phyloP scores from a whole-genome alignment of 2,113 vertebrate genomes.

The Oceanodroma tethys region DNA sequence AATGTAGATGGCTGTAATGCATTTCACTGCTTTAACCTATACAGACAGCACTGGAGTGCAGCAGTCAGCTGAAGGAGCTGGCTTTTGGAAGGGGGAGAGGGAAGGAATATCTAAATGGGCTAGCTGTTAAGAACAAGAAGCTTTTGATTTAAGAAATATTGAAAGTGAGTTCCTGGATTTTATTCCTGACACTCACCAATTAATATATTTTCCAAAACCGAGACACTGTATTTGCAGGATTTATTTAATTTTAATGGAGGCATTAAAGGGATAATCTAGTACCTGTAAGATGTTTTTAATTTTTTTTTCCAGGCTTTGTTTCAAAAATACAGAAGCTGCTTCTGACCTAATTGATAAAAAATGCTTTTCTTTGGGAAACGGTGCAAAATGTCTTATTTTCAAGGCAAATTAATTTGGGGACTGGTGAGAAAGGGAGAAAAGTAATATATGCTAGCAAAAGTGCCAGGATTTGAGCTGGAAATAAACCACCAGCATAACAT shows the following conservation, averaged over 20 bases:
- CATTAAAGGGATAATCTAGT: constrained; percentile 30
- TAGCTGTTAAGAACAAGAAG: constrained; percentile 64
- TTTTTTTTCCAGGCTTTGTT: neutral
- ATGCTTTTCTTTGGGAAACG: neutral
- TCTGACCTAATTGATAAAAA: constrained; percentile 33
- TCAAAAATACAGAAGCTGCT: neutral
- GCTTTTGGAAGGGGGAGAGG: neutral
- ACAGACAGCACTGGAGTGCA: neutral
- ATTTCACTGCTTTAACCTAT: neutral
- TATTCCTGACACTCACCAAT: constrained; percentile 48
- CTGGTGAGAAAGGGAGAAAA: neutral
- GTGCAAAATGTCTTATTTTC: neutral
- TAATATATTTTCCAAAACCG: constrained; percentile 38
- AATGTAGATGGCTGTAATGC: neutral
- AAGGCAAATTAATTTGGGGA: neutral
- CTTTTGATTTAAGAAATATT: constrained; percentile 64
- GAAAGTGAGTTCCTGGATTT: constrained; percentile 44
- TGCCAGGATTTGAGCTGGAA: neutral
- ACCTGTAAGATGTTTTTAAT: neutral
- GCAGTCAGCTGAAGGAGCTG: constrained; percentile 17
- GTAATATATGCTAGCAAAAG: neutral
- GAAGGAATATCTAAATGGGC: constrained; percentile 52
- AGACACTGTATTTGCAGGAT: constrained; percentile 11
- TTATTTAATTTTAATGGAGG: constrained; percentile 44
- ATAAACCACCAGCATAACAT: neutral